Conservation (phyloP, 2,797 vertebrate species). For the Pipistrellus nathusii region DNA sequence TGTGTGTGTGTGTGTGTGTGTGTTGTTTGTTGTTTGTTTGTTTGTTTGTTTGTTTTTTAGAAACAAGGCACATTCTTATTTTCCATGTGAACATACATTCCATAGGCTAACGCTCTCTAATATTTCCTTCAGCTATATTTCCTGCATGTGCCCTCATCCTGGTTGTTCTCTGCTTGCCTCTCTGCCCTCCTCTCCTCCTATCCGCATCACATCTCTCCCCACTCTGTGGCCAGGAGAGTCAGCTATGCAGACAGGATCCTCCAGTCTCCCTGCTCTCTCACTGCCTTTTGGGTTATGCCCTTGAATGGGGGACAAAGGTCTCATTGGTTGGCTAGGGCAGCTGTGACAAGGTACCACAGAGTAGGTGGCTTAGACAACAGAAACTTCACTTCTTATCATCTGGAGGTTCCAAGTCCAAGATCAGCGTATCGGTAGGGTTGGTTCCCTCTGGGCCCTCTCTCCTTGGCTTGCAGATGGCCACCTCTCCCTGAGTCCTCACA, state of each 20-base stretch:
- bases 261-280: not conserved
- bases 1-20: no score
- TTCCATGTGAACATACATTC: not conserved
- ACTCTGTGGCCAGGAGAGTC: not conserved
- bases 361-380: not conserved
- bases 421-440: no score
- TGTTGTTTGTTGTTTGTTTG: no score
- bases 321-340: not conserved
- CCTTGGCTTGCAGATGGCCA: no score
- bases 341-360: not conserved
- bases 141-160: not conserved
- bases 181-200: not conserved
- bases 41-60: no score
- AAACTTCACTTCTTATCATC: not conserved
- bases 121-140: not conserved
- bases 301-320: rapidly evolving
- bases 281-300: not conserved
- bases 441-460: no score
- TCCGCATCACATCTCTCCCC: not conserved
- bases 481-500: not conserved
- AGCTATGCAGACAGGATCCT: not conserved
- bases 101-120: not conserved
- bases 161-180: not conserved
- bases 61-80: not conserved
- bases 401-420: not conserved